Evolutionary conservation across 1,140 invertebrate genomes (phyloP).

Genomic region (Plodia interpunctella): DNA sequence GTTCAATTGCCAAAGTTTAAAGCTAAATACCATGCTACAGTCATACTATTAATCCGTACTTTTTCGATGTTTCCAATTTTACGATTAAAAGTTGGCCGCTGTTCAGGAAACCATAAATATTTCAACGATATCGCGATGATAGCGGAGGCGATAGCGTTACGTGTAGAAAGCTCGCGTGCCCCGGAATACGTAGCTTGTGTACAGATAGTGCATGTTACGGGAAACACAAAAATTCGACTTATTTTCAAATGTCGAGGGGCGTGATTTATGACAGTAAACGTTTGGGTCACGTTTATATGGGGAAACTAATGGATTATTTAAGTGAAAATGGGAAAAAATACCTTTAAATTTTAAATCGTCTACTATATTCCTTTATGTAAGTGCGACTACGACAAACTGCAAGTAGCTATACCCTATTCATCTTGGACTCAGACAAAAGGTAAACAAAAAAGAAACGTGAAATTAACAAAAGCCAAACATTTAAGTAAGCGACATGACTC

Average conservation of each 20-base stretch:
- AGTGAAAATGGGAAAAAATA: too few relatives aligned
- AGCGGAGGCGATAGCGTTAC: conserved; percentile 6
- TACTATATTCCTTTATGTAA: too few relatives aligned
- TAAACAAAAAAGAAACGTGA: too few relatives aligned
- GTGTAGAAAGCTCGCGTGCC: conserved; percentile 11
- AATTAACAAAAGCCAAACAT: too few relatives aligned
- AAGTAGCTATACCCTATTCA: too few relatives aligned
- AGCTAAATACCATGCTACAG: background rate
- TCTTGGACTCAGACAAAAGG: too few relatives aligned
- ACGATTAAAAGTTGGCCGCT: background rate
- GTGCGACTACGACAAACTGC: too few relatives aligned
- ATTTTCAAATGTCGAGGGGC: background rate
- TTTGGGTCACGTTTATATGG: background rate
- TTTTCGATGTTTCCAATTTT: background rate
- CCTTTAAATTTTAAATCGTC: too few relatives aligned
- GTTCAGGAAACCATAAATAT: conserved; percentile 6
- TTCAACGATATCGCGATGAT: conserved; percentile 8
- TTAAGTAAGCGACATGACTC: too few relatives aligned
- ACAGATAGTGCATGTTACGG: background rate
- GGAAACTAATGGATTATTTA: too few relatives aligned
- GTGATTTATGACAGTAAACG: background rate
- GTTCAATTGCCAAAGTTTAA: too few relatives aligned
- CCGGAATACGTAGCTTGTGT: background rate
- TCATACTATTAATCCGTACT: background rate
- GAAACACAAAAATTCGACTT: background rate